Percentiles rank a stretch among this genome's conserved stretches.
These are phyloP conservation scores for Drosophila dives DNA, from an alignment of 2,888 invertebrate species.

Conservation along the genomic window DNA sequence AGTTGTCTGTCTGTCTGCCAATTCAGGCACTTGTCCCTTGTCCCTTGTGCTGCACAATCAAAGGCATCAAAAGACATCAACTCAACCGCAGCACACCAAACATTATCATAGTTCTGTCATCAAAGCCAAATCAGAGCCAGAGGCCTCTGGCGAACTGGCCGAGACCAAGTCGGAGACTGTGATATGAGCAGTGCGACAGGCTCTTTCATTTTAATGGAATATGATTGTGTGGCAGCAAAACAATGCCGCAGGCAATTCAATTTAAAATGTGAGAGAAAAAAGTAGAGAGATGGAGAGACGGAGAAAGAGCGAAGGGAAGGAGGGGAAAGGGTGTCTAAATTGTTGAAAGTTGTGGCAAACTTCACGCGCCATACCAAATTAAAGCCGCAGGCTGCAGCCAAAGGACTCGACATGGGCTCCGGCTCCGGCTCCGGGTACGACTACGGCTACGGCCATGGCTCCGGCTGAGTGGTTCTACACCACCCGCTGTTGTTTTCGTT, in stretches of 20 bases:
- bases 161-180: constrained; percentile 41
- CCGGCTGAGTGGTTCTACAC: constrained; percentile 65
- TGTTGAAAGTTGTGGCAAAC: constrained; percentile 73
- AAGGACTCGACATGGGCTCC: constrained; percentile 23
- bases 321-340: constrained; percentile 43
- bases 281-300: constrained; percentile 2
- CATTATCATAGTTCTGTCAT: constrained; percentile 72
- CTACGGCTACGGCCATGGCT: constrained; percentile 20
- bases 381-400: constrained; percentile 70
- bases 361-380: constrained; percentile 76
- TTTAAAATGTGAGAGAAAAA: constrained; percentile 78
- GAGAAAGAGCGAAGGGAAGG: no score
- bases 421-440: constrained; percentile 37
- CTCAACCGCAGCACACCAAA: constrained; percentile 65
- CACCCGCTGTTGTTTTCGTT: constrained; percentile 80
- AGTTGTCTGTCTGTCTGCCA: constrained; percentile 43
- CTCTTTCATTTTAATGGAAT: constrained; percentile 81
- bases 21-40: constrained; percentile 38
- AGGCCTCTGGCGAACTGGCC: constrained; percentile 48
- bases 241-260: constrained; percentile 83
- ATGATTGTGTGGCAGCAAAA: constrained; percentile 83
- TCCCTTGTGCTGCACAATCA: constrained; percentile 52
- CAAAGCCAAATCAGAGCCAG: constrained; percentile 68
- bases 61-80: constrained; percentile 57
- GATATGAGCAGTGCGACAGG: constrained; percentile 67